Base-by-base conservation (phyloP, 2,888 invertebrate genomes). In the Norana najaformis region DNA sequence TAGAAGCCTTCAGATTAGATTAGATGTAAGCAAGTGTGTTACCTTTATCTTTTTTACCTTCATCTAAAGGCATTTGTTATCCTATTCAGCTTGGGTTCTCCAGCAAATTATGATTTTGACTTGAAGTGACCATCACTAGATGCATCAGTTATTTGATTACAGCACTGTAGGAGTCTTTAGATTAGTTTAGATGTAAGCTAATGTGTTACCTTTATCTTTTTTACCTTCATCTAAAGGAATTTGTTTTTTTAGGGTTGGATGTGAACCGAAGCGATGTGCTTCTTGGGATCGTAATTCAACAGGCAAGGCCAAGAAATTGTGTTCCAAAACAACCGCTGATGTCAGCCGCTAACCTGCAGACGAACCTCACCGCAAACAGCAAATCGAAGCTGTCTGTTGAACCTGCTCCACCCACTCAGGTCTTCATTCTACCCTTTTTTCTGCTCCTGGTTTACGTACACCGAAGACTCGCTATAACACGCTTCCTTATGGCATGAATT, bases 241-340 rank as follows among this genome's bases (percentile, higher is more conserved):
- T 18, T 35, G 36, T 88, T 88, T 13, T n/a, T 38, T 23, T 69
- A 90, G 90, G 90, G 37, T 89, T 90, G 89, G 89, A 90, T 23
- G 90, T 90, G 2, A 89, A 89, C 82, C 14, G 90, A 69, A 39
- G 39, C 23, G 82, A 90, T 36, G 36, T 90, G 23, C 34, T 90
- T 38, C 35, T 90, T 36, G 90, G 90, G 23, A 83, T 90, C 41
- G 69, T 88, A 0, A 39, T 90, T 30, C 90, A 90, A 38, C 53
- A 90, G 34, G 89, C 88, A 23, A 89, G 89, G 30, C 23, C 36
- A 85, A 30, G 38, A 37, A 34, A 34, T 88, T 14, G 8, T 0
- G 4, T 83, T 23, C 30, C 38, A 23, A 38, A 88, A 23, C 38
- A 69, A 8, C 30, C 69, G n/a, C n/a, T n/a, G 11, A 69, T n/a